phyloP scores from a whole-genome alignment of 2,888 invertebrate genomes.

The Caenorhabditis uteleia region DNA sequence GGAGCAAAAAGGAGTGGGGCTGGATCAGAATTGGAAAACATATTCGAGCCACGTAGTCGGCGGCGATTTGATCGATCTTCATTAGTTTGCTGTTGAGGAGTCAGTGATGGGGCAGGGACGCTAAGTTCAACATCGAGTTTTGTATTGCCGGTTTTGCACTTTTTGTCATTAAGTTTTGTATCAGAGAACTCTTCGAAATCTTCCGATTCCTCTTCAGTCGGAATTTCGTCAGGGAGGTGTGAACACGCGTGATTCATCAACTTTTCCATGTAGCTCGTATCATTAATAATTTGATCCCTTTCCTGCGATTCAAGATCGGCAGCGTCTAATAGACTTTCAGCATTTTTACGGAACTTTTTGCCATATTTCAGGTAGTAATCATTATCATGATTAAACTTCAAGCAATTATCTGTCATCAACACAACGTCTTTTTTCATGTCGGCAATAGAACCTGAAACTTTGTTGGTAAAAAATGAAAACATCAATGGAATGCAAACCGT shows the following conservation, averaged over 20 bases:
- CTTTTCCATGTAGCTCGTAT: too few species aligned
- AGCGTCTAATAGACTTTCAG: neutral
- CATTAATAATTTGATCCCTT: too few species aligned
- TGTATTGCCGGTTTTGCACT: too few species aligned
- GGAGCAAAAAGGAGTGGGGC: neutral
- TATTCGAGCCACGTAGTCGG: too few species aligned
- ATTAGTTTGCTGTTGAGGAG: too few species aligned
- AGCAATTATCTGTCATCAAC: conserved; percentile 93
- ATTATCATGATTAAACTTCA: conserved; percentile 83
- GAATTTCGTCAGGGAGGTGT: too few species aligned
- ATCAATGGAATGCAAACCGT: neutral
- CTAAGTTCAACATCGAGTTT: too few species aligned
- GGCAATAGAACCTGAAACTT: conserved; percentile 76
- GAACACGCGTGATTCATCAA: too few species aligned
- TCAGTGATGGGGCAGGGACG: too few species aligned
- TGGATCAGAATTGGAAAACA: neutral
- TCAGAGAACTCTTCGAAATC: neutral
- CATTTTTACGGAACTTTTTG: conserved; percentile 17
- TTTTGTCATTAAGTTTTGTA: neutral
- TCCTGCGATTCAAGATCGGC: conserved; percentile 16
- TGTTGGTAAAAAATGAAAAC: neutral
- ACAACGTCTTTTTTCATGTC: conserved; percentile 88
- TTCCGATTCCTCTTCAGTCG: neutral
- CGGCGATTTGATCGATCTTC: too few species aligned
- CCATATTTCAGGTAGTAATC: conserved; percentile 51